Conservation (phyloP, 2,888 invertebrate genomes). For the Epinotia brunnichana region DNA sequence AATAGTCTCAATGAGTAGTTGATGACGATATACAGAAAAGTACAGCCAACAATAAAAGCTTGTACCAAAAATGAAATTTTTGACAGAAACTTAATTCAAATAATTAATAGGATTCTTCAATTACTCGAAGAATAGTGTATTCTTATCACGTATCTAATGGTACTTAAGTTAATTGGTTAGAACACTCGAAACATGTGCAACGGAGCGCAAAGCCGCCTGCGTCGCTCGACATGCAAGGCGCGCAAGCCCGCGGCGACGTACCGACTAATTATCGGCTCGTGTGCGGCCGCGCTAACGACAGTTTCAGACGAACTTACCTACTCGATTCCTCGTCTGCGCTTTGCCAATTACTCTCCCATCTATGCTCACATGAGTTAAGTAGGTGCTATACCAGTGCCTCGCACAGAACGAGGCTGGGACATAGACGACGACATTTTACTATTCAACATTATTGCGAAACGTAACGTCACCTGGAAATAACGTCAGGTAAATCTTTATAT, state of each 20-base stretch:
- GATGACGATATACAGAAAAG: too few relatives aligned
- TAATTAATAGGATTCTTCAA: too few relatives aligned
- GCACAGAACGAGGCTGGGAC: not conserved
- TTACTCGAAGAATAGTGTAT: not conserved
- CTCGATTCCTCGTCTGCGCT: conserved; percentile 26
- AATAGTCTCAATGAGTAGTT: too few relatives aligned
- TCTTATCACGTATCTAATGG: not conserved
- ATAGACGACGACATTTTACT: too few relatives aligned
- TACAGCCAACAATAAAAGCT: too few relatives aligned
- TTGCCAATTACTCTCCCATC: conserved; percentile 11
- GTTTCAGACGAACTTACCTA: conserved; percentile 29
- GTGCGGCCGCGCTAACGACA: conserved; percentile 30
- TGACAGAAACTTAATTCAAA: too few relatives aligned
- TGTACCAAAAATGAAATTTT: too few relatives aligned
- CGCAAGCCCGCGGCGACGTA: not conserved
- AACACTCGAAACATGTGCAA: not conserved
- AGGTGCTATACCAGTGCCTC: not conserved
- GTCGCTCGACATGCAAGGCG: not conserved
- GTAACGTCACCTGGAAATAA: too few relatives aligned
- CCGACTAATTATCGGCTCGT: conserved; percentile 33
- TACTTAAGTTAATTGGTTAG: not conserved
- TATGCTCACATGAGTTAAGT: not conserved
- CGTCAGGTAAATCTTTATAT: too few relatives aligned
- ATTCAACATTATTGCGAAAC: too few relatives aligned
- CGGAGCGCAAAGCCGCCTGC: not conserved